Evolutionary conservation across 2,888 invertebrate species (phyloP), one percentile per base, ranked within the genome.

Genomic region (Tachina grossa): DNA sequence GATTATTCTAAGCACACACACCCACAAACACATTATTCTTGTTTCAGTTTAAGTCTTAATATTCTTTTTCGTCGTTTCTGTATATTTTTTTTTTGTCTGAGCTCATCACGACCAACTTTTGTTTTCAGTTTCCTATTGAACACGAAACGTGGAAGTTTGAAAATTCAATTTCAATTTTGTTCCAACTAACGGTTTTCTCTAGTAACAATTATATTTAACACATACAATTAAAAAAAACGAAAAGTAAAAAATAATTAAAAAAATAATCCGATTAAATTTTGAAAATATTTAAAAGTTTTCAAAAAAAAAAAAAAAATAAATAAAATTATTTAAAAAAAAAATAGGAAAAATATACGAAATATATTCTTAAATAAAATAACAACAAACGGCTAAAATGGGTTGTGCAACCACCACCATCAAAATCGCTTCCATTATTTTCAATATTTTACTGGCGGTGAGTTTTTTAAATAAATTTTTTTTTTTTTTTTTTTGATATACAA

Each of bases 381-480:
- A 22, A 8, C n/a, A 66, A 47, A 65, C 19, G 41, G 41, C 19
- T 16, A 88, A 87, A 87, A 91, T 91, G 91, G 91, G 91, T 81
- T 91, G 91, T 77, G 88, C 89, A 74, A 91, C 90, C 65, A 90
- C 89, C 66, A 90, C 88, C 79, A 88, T 91, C 19, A 91, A 91
- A 88, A 88, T 91, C 83, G 86, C 89, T 84, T 89, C 89, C n/a
- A 89, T 90, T 69, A 87, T 87, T 75, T 85, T 90, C 83, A 90
- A 91, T 87, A 88, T 88, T 76, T 88, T 91, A 89, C 87, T 91
- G 88, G 90, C 91, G 91, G 91, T 91, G 89, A 91, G 91, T 89
- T 49, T 72, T 11, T 71, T 45, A 22, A 22, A 41, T 9, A 69
- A 31, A 6, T 31, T 31, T 31, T 16, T 69, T n/a, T n/a, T n/a